phyloP scores from a whole-genome alignment of 2,113 vertebrate species.

The Albula glossodonta region DNA sequence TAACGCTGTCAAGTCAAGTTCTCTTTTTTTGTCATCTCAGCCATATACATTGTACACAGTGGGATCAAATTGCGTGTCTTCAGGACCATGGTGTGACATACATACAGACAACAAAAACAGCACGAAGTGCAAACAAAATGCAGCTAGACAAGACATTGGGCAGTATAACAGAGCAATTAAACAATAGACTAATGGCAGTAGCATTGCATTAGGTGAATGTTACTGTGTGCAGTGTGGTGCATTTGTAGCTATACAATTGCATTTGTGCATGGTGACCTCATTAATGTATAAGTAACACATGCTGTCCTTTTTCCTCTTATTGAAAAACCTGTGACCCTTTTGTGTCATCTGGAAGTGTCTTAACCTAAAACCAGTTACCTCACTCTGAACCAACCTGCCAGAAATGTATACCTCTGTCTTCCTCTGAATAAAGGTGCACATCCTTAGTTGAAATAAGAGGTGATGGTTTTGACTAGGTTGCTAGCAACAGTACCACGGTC shows the following conservation, averaged over 20 bases:
- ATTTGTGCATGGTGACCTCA: no score
- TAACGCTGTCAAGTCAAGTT: neutral
- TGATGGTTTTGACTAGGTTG: neutral
- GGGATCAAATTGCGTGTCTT: no score
- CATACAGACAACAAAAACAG: neutral
- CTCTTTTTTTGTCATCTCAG: no score
- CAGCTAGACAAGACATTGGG: no score
- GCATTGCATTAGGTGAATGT: no score
- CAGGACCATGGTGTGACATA: neutral
- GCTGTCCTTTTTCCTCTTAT: neutral
- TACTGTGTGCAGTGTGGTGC: no score
- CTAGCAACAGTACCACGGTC: neutral
- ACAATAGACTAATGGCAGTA: no score
- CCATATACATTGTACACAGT: no score
- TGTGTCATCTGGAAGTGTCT: neutral
- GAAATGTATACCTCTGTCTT: constrained; percentile 1
- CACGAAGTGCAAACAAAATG: no score
- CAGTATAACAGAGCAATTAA: no score
- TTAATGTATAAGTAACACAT: neutral
- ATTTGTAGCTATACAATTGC: no score
- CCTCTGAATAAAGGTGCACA: neutral
- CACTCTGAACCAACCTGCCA: neutral
- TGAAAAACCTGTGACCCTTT: neutral
- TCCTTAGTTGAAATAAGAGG: neutral
- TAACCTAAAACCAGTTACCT: neutral